phyloP scores from a whole-genome alignment of 2,888 invertebrate species.

The Sarcophaga variegata region DNA sequence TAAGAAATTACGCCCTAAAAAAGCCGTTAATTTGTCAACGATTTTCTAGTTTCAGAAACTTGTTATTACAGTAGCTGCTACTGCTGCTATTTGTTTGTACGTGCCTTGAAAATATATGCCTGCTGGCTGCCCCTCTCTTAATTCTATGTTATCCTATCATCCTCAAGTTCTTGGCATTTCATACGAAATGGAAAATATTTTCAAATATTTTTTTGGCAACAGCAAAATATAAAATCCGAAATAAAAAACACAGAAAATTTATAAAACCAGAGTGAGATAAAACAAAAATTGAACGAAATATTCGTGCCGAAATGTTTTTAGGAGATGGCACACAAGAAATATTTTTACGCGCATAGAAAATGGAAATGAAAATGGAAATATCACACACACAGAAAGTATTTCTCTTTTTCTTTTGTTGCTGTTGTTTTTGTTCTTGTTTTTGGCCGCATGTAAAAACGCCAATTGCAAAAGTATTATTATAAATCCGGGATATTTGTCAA shows the following conservation, averaged over 20 bases:
- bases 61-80: slow-evolving; percentile 34
- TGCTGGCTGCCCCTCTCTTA: background rate
- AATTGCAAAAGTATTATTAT: slow-evolving; percentile 7
- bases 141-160: background rate
- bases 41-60: slow-evolving; percentile 55
- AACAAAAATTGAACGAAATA: slow-evolving; percentile 14
- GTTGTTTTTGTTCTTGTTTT: background rate
- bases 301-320: slow-evolving; percentile 34
- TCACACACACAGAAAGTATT: background rate
- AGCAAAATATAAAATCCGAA: background rate
- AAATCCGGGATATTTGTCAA: slow-evolving; percentile 20
- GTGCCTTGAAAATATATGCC: slow-evolving; percentile 42
- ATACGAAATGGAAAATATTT: background rate
- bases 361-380: background rate
- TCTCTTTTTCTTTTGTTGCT: background rate
- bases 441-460: background rate
- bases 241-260: background rate
- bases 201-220: background rate
- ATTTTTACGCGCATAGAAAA: background rate
- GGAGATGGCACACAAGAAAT: background rate
- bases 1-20: background rate
- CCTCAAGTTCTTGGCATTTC: slow-evolving; percentile 13
- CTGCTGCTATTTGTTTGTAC: slow-evolving; percentile 15
- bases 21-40: slow-evolving; percentile 61
- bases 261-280: background rate